Evolutionary conservation across 2,797 vertebrate genomes (phyloP).

Genomic region (Cryptoblepharus egeriae): DNA sequence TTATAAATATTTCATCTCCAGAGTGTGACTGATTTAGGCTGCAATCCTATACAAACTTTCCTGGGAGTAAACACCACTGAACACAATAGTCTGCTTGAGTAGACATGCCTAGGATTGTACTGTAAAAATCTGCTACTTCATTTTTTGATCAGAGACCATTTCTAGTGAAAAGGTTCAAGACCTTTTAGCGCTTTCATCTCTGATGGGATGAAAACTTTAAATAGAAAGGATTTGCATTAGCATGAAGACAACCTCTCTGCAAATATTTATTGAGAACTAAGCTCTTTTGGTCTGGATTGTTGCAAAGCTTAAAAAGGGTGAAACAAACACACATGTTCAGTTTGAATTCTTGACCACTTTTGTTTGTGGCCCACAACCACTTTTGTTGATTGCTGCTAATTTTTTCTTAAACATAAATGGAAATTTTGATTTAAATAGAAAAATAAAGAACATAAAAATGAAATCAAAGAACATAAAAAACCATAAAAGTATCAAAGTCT

Average conservation of each 20-base stretch:
- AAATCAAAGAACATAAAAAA: not conserved
- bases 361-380: too few relatives aligned
- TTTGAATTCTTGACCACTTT: not conserved
- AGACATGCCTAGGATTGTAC: too few relatives aligned
- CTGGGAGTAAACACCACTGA: too few relatives aligned
- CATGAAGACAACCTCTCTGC: too few relatives aligned
- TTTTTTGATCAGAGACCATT: not conserved
- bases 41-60: too few relatives aligned
- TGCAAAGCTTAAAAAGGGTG: not conserved
- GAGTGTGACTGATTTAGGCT: not conserved
- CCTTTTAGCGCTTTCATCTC: not conserved
- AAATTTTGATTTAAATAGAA: constrained; percentile 20
- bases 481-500: not conserved
- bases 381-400: not conserved
- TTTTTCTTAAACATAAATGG: not conserved
- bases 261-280: not conserved
- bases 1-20: constrained; percentile 14
- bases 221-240: too few relatives aligned
- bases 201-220: too few relatives aligned
- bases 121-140: not conserved
- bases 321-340: not conserved
- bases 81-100: too few relatives aligned
- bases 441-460: too few relatives aligned
- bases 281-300: not conserved
- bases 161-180: not conserved